Conservation (phyloP, 2,797 vertebrate genomes). For the Pelobates cultripes region DNA sequence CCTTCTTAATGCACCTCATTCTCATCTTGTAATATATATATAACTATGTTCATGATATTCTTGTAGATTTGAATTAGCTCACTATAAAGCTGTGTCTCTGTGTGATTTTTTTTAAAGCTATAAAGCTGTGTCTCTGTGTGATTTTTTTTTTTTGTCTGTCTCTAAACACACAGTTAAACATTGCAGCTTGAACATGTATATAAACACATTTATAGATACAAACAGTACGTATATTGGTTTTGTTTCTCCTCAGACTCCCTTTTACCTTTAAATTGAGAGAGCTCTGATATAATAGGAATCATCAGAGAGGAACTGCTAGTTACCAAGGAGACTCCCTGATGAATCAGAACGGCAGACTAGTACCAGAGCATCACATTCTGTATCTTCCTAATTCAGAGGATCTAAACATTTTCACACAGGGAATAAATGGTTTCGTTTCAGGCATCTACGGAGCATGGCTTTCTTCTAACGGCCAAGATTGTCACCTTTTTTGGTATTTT, state of each 20-base stretch:
- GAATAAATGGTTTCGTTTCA: constrained; percentile 38
- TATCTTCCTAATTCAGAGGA: constrained; percentile 65
- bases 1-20: no score
- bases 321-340: constrained; percentile 69
- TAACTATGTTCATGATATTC: no score
- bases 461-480: constrained; percentile 51
- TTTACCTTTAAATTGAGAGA: constrained; percentile 68
- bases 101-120: no score
- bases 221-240: neutral
- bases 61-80: no score
- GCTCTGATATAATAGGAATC: constrained; percentile 64
- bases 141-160: no score
- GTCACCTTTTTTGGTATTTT: constrained; percentile 24
- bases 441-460: constrained; percentile 49
- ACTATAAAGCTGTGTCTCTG: no score
- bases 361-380: constrained; percentile 62
- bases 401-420: constrained; percentile 57
- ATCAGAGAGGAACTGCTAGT: constrained; percentile 67
- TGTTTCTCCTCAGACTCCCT: constrained; percentile 51
- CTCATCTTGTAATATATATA: no score
- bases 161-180: no score
- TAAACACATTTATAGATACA: neutral
- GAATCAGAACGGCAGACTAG: constrained; percentile 65
- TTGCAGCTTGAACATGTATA: no score
- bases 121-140: no score